Evolutionary conservation across 1,140 invertebrate genomes (phyloP).

Genomic region (Lutraria rhynchaena): DNA sequence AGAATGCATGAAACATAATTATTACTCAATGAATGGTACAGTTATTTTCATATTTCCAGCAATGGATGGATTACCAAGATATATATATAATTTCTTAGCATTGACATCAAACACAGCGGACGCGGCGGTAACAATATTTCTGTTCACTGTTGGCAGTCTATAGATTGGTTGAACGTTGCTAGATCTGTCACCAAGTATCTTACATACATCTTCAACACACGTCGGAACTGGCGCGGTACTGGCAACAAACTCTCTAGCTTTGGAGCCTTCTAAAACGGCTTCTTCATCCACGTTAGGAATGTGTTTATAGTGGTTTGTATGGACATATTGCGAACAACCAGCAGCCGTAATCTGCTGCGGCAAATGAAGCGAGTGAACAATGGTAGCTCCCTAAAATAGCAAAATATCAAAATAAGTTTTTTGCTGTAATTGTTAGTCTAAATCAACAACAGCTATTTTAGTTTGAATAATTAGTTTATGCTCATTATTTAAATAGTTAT

Average conservation of each 20-base stretch:
- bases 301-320: constrained; percentile 32
- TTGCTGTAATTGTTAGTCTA: no score
- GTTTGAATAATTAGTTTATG: no score
- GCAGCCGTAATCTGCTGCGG: no score
- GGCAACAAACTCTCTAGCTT: constrained; percentile 2
- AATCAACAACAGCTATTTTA: no score
- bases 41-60: neutral
- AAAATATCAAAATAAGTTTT: no score
- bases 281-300: neutral
- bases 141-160: neutral
- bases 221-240: neutral
- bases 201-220: neutral
- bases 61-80: neutral
- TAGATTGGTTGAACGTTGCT: constrained; percentile 20
- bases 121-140: neutral
- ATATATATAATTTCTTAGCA: neutral
- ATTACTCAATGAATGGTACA: constrained; percentile 7
- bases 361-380: no score
- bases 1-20: no score
- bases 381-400: no score
- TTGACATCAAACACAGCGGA: constrained; percentile 24
- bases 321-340: neutral
- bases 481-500: no score
- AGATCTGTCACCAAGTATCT: constrained; percentile 3
- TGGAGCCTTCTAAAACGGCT: neutral